These are phyloP conservation scores for Lepidochitona cinerea DNA, from an alignment of 2,888 invertebrate genomes.

Conservation along the genomic window DNA sequence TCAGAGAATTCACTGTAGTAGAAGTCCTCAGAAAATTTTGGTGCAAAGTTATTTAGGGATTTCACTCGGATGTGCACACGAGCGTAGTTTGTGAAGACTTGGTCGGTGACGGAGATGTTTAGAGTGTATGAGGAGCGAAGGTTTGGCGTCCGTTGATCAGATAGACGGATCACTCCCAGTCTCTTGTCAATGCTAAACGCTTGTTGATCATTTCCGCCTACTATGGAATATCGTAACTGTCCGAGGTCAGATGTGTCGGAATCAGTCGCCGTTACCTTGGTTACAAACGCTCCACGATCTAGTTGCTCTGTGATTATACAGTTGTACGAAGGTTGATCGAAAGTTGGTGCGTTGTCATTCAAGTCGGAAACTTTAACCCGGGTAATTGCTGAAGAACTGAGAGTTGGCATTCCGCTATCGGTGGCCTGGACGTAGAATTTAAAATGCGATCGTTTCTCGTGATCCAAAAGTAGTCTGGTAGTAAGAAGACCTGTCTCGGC, in stretches of 20 bases:
- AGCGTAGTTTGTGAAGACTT: conserved; percentile 92
- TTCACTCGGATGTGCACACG: conserved; percentile 64
- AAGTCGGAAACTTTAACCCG: conserved; percentile 88
- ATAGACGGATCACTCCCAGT: conserved; percentile 78
- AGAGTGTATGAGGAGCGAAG: conserved; percentile 79
- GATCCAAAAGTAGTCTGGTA: conserved; percentile 73
- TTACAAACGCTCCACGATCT: conserved; percentile 88
- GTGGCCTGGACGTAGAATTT: conserved; percentile 85
- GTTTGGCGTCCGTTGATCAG: conserved; percentile 82
- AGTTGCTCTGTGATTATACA: conserved; percentile 86
- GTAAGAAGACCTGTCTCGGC: conserved; percentile 83
- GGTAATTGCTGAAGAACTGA: conserved; percentile 86
- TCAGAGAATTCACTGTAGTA: conserved; percentile 85
- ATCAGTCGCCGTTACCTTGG: conserved; percentile 90
- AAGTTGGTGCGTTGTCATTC: conserved; percentile 88
- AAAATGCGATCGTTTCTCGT: conserved; percentile 75
- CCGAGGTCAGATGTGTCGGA: conserved; percentile 85
- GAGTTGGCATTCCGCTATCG: conserved; percentile 87
- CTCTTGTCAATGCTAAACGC: conserved; percentile 64
- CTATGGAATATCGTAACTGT: conserved; percentile 84
- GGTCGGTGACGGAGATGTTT: conserved; percentile 96
- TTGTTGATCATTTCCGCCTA: conserved; percentile 81
- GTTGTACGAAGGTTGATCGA: conserved; percentile 75
- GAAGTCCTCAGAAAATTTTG: conserved; percentile 82
- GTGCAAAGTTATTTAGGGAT: conserved; percentile 81